Evolutionary conservation across 2,888 invertebrate genomes (phyloP).

Genomic region (Andrena dorsata): DNA sequence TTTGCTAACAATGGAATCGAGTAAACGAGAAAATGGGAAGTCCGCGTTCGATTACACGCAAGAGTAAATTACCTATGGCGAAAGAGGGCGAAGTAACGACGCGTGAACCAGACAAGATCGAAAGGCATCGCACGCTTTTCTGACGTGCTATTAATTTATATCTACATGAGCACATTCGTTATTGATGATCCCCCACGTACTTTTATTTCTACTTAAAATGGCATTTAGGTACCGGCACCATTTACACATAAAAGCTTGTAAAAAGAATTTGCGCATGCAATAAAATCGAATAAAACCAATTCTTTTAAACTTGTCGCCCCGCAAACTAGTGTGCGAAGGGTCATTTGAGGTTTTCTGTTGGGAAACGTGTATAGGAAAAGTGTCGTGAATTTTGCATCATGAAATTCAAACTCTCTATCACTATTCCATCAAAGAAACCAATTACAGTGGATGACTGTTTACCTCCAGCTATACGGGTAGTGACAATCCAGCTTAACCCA

Average conservation of each 20-base stretch:
- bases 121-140: constrained; percentile 35
- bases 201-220: constrained; percentile 43
- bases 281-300: background rate
- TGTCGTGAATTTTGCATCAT: too few species aligned
- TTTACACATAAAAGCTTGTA: constrained; percentile 11
- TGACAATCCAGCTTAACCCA: too few species aligned
- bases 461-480: too few species aligned
- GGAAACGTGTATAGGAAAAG: too few species aligned
- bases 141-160: constrained; percentile 44
- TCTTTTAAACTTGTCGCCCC: too few species aligned
- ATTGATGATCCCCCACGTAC: constrained; percentile 5
- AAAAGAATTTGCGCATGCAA: too few species aligned
- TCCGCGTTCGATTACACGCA: constrained; percentile 25
- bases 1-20: constrained; percentile 27
- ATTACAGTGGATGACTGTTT: too few species aligned
- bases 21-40: constrained; percentile 3
- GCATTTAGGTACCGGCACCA: constrained; percentile 47
- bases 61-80: constrained; percentile 31
- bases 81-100: constrained; percentile 37
- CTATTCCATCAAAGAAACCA: too few species aligned
- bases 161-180: constrained; percentile 24
- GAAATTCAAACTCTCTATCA: too few species aligned
- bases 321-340: too few species aligned
- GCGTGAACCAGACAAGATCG: constrained; percentile 45
- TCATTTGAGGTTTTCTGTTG: too few species aligned